Percentiles rank a stretch among this genome's conserved stretches.
Conservation (phyloP, 2,113 vertebrate genomes). For the Machaerirhynchus nigripectus region DNA sequence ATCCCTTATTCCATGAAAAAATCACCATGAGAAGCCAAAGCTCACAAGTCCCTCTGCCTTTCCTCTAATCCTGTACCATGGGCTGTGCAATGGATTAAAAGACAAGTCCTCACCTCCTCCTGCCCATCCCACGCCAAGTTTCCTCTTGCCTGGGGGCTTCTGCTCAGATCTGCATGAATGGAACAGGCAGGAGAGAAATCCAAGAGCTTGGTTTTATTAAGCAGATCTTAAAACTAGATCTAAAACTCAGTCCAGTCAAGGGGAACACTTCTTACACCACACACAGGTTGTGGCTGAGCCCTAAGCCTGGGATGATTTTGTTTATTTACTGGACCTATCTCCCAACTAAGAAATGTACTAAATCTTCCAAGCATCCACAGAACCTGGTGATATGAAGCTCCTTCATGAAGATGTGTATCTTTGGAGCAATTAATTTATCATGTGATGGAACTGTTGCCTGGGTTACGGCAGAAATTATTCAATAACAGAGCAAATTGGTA, state of each 20-base stretch:
- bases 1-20: not conserved
- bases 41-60: not conserved
- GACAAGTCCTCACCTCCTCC: not conserved
- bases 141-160: not conserved
- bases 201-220: not conserved
- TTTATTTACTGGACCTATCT: not conserved
- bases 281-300: not conserved
- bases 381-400: not conserved
- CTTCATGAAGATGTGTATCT: slow-evolving; percentile 17
- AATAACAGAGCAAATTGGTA: slow-evolving; percentile 62
- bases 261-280: not conserved
- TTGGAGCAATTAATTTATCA: slow-evolving; percentile 6
- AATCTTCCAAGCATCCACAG: not conserved
- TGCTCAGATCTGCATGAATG: not conserved
- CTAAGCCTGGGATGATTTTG: not conserved
- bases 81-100: not conserved
- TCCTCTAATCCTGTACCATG: not conserved
- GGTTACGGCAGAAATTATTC: slow-evolving; percentile 50
- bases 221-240: not conserved
- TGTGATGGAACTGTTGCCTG: slow-evolving; percentile 11
- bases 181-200: not conserved
- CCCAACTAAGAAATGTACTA: not conserved
- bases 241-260: not conserved
- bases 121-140: not conserved
- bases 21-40: not conserved